Conservation (phyloP, 2,888 invertebrate species). For the Diaphora mendica region DNA sequence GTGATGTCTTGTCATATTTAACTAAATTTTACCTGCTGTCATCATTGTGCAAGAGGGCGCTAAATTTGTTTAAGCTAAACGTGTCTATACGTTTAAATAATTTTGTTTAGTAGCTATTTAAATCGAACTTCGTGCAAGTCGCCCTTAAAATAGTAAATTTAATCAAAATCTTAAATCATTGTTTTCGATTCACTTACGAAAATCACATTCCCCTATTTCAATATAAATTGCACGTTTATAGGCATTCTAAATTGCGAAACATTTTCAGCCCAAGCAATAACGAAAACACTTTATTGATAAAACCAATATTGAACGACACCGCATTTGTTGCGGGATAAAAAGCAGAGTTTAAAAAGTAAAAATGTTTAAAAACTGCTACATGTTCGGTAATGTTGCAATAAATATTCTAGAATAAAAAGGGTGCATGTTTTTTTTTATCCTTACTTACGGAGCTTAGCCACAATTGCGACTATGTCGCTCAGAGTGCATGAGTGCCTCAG, state of each 20-base stretch:
- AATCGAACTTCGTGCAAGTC: too few species aligned
- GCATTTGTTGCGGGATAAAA: constrained; percentile 22
- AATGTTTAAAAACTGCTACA: background rate
- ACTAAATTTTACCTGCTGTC: too few species aligned
- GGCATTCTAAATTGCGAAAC: constrained; percentile 19
- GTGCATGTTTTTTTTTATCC: too few species aligned
- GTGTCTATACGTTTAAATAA: too few species aligned
- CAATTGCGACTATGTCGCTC: too few species aligned
- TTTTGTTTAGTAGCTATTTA: too few species aligned
- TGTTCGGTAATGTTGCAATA: background rate
- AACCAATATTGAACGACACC: constrained; percentile 19
- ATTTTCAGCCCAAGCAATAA: constrained; percentile 23
- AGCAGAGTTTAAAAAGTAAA: constrained; percentile 13
- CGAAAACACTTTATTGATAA: constrained; percentile 25
- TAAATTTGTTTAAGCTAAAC: too few species aligned
- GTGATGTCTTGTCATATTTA: too few species aligned
- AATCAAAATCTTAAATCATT: background rate
- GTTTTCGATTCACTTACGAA: background rate
- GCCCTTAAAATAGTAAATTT: too few species aligned
- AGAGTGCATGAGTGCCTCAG: background rate
- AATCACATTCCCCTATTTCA: background rate
- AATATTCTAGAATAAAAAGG: constrained; percentile 1
- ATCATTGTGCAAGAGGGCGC: too few species aligned
- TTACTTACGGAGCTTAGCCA: too few species aligned
- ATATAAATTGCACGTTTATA: background rate